A percentile compares a stretch with the other conserved stretches of the same genome.
Evolutionary conservation across 2,113 vertebrate species (phyloP).

Genomic region (Pseudonaja textilis): DNA sequence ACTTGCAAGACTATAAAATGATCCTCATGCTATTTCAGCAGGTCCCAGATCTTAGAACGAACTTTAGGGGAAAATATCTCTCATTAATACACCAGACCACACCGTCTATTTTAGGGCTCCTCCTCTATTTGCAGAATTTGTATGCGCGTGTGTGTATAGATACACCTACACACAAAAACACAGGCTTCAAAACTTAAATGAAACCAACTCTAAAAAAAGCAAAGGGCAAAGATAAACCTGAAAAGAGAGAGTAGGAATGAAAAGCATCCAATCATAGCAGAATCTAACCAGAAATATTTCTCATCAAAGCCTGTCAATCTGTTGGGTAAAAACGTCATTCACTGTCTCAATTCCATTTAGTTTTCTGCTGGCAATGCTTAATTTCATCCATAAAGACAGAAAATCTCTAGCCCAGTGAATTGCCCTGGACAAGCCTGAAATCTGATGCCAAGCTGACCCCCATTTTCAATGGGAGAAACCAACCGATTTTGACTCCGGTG

Average conservation of each 20-base stretch:
- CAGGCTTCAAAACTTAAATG: constrained; percentile 62
- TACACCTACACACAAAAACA: neutral
- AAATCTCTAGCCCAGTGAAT: too few relatives aligned
- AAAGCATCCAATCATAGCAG: constrained; percentile 54
- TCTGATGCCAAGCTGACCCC: neutral
- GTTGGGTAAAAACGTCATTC: neutral
- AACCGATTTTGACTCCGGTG: neutral
- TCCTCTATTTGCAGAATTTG: constrained; percentile 63
- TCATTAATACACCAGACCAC: constrained; percentile 75
- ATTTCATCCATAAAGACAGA: neutral
- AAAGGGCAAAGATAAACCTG: constrained; percentile 59
- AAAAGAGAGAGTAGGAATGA: constrained; percentile 56
- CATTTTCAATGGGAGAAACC: neutral
- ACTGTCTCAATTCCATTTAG: neutral
- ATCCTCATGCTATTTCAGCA: neutral
- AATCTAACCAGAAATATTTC: constrained; percentile 42
- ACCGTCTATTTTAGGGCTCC: constrained; percentile 46
- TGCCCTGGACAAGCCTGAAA: neutral
- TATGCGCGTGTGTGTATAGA: constrained; percentile 37
- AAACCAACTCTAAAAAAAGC: constrained; percentile 43
- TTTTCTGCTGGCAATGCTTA: neutral
- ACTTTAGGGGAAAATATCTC: constrained; percentile 70
- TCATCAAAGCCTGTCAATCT: constrained; percentile 23
- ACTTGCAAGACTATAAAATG: neutral
- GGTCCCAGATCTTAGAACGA: neutral